phyloP scores from a whole-genome alignment of 2,888 invertebrate species.

The Caenorhabditis sp. region DNA sequence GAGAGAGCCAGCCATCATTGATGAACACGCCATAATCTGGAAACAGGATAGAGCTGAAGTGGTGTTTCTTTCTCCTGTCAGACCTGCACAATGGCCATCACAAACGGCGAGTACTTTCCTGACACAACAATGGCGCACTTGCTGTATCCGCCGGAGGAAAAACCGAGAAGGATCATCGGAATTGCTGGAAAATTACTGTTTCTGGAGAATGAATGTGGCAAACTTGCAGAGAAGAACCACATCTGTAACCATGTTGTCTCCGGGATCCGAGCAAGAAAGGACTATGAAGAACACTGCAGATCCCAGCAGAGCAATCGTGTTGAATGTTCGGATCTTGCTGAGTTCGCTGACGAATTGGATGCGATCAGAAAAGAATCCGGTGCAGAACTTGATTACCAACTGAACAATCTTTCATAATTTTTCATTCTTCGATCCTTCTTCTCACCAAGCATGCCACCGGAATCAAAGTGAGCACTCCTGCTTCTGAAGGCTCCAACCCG shows the following conservation, averaged over 20 bases:
- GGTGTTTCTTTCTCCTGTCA: neutral
- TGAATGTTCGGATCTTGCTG: conserved; percentile 73
- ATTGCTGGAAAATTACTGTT: conserved; percentile 53
- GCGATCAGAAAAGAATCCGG: conserved; percentile 70
- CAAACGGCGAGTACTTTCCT: conserved; percentile 73
- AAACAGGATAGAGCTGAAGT: too few species aligned
- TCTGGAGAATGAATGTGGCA: neutral
- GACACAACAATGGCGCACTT: conserved; percentile 74
- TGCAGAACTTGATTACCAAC: conserved; percentile 69
- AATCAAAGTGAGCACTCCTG: conserved; percentile 68
- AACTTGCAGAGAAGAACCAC: conserved; percentile 64
- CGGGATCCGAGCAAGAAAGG: conserved; percentile 61
- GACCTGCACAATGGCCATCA: conserved; percentile 76
- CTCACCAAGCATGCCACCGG: conserved; percentile 60
- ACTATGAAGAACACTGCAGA: conserved; percentile 73
- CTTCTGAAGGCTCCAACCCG: conserved; percentile 57
- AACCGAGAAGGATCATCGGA: conserved; percentile 74
- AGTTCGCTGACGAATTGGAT: conserved; percentile 69
- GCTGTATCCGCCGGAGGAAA: conserved; percentile 76
- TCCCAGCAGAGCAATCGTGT: conserved; percentile 74
- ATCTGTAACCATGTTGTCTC: conserved; percentile 55
- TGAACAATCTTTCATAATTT: neutral
- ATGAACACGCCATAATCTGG: conserved; percentile 69
- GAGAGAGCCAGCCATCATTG: conserved; percentile 73
- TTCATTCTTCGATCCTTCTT: too few species aligned